Evolutionary conservation across 2,797 vertebrate species (phyloP), one percentile per base, ranked within the genome.

Genomic region (Aplochiton taeniatus): DNA sequence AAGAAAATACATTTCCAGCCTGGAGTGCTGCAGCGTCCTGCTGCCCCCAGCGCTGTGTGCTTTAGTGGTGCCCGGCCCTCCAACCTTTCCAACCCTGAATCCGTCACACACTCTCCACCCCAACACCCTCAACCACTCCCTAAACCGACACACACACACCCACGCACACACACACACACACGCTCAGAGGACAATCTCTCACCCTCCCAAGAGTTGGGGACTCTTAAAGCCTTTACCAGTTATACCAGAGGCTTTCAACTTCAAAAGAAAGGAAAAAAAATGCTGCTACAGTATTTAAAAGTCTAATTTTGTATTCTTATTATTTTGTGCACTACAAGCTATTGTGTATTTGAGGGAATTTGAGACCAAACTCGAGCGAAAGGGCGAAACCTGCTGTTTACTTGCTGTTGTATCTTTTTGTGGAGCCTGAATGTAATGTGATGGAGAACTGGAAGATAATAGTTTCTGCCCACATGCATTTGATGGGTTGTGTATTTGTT

Each of bases 281-380:
- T 91, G 92, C 92, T 94, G 93, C 92, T 94, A 93, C 88, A 89
- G 90, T 93, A 91, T 93, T 93, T 91, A 92, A 92, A 91, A 89
- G 86, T 91, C 87, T 92, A 90, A 90, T 91, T 91, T 93, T 92
- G 77, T 92, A 92, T 90, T 88, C 86, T 91, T 73, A 72, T 79
- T 89, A 89, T 91, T 92, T 92, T 91, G 90, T 93, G 92, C 91
- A 93, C 92, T 92, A 92, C 82, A 86, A 91, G 88, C 88, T 91
- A 83, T 91, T 71, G 82, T 91, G 82, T 86, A 69, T 89, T 82
- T 76, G 87, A 89, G 88, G 86, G 86, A 88, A 86, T 76, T 57
- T 74, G 85, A 91, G 91, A 93, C 93, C 92, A 93, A 93, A 92
- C 89, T 77, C 75, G 82, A 89, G 86, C 57, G 78, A 89, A 91